These are phyloP conservation scores for Otolemur garnettii DNA, from an alignment of 2,113 vertebrate genomes.

Conservation along the genomic window DNA sequence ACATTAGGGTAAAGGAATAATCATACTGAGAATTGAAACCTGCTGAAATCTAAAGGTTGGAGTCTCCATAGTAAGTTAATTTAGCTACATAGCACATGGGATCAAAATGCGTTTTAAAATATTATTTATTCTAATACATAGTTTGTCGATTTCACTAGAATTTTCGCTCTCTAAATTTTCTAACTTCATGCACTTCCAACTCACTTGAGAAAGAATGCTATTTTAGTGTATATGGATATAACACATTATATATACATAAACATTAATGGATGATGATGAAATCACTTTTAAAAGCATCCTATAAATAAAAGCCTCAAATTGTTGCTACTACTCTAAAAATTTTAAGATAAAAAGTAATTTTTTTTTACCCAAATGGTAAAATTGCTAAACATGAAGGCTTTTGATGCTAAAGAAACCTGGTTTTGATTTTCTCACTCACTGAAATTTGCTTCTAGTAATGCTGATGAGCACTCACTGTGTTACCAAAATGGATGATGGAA, in stretches of 20 bases:
- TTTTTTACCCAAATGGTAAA: slow-evolving; percentile 41
- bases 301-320: slow-evolving; percentile 62
- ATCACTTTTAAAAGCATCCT: slow-evolving; percentile 58
- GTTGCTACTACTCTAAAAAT: slow-evolving; percentile 44
- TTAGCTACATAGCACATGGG: slow-evolving; percentile 5
- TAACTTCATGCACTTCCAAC: slow-evolving; percentile 55
- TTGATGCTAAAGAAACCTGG: slow-evolving; percentile 21
- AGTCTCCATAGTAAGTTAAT: slow-evolving; percentile 53
- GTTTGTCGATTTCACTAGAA: slow-evolving; percentile 40
- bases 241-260: neutral
- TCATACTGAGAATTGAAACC: slow-evolving; percentile 39
- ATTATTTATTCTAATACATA: slow-evolving; percentile 47
- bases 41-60: slow-evolving; percentile 58
- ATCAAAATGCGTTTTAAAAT: slow-evolving; percentile 57
- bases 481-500: neutral
- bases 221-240: slow-evolving; percentile 17
- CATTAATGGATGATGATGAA: slow-evolving; percentile 30
- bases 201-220: slow-evolving; percentile 59
- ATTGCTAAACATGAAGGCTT: slow-evolving; percentile 53
- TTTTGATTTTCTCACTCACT: slow-evolving; percentile 39
- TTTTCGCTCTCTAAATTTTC: slow-evolving; percentile 48
- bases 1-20: neutral
- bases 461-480: neutral
- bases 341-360: slow-evolving; percentile 35
- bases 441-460: slow-evolving; percentile 48